A percentile compares a stretch with the other conserved stretches of the same genome.
These are phyloP conservation scores for Heterodera schachtii DNA, from an alignment of 1,140 invertebrate species.

Conservation along the genomic window DNA sequence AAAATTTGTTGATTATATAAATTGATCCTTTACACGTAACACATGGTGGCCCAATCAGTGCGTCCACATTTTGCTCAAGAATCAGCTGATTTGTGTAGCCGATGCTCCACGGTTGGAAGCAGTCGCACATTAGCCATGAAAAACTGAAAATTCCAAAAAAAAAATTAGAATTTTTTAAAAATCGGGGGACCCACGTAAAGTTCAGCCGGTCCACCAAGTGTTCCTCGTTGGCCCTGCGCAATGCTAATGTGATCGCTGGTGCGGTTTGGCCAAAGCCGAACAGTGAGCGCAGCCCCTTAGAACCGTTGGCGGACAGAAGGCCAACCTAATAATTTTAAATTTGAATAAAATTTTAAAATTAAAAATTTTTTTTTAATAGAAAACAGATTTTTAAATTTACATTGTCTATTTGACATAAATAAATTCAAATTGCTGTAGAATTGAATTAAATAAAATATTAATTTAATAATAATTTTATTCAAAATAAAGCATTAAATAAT, in stretches of 20 bases:
- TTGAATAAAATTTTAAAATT: not conserved
- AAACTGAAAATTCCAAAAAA: conserved; percentile 24
- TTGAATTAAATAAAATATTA: no score
- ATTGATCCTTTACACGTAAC: conserved; percentile 25
- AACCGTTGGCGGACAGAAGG: conserved; percentile 32
- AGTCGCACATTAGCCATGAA: conserved; percentile 47
- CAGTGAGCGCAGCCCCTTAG: conserved; percentile 2
- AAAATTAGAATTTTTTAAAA: not conserved
- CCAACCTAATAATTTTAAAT: conserved; percentile 29
- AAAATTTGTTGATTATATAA: no score
- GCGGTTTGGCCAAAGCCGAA: conserved; percentile 41
- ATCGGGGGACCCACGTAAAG: conserved; percentile 20
- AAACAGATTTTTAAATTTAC: no score
- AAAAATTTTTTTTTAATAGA: not conserved
- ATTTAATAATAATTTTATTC: no score
- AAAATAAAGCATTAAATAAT: no score
- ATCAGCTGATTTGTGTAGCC: conserved; percentile 50
- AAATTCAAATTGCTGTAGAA: no score
- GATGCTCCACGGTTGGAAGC: conserved; percentile 35
- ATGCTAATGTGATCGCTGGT: conserved; percentile 35
- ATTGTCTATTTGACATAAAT: not conserved
- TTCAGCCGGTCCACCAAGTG: conserved; percentile 31
- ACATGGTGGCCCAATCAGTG: conserved; percentile 47
- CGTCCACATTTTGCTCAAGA: conserved; percentile 45
- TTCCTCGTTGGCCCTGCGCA: conserved; percentile 1